Conservation (phyloP, 2,113 vertebrate species). For the Glaucidium brasilianum region DNA sequence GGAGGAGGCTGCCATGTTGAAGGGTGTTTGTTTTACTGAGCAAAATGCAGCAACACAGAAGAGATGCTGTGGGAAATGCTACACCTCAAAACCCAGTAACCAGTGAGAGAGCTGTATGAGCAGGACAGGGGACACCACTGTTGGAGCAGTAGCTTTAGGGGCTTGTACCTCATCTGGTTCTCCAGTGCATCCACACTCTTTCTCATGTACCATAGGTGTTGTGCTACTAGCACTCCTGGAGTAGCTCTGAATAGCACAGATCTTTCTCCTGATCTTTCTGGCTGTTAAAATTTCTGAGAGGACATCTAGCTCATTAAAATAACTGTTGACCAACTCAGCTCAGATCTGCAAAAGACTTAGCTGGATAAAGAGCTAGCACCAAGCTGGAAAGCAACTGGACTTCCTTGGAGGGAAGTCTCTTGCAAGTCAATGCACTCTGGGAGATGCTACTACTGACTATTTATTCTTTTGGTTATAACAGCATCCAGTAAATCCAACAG, state of each 20-base stretch:
- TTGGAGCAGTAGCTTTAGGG: not conserved
- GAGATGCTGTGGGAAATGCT: not conserved
- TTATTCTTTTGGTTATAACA: not conserved
- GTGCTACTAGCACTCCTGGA: not conserved
- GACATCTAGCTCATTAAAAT: not conserved
- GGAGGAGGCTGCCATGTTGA: not conserved
- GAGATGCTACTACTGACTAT: not conserved
- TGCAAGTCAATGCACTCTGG: not conserved
- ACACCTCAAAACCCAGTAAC: not conserved
- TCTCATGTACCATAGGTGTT: rapidly evolving
- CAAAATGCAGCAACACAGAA: not conserved
- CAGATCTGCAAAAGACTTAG: not conserved
- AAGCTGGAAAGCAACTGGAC: not conserved
- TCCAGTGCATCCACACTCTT: not conserved
- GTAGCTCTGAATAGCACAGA: not conserved
- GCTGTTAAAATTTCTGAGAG: not conserved
- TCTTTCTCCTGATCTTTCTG: not conserved
- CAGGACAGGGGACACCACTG: not conserved
- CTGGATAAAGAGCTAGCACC: not conserved
- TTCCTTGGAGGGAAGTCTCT: not conserved
- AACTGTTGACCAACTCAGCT: not conserved
- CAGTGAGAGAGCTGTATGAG: not conserved
- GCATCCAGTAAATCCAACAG: not conserved
- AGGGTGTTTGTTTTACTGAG: not conserved
- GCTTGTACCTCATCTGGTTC: not conserved